Conservation (phyloP, 2,888 invertebrate genomes). For the Proisotoma minuta region DNA sequence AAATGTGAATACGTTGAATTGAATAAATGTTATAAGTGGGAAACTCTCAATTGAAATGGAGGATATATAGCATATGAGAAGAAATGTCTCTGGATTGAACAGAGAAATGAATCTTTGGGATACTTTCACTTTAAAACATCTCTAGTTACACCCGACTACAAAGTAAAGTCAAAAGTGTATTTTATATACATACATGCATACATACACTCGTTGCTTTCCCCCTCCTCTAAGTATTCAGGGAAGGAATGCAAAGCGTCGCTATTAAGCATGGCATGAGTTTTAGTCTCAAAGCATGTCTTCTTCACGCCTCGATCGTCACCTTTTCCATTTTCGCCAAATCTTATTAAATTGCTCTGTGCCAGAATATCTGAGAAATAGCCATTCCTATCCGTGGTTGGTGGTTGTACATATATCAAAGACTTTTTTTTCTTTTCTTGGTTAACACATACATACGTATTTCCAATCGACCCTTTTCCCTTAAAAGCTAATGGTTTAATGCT, state of each 20-base stretch:
- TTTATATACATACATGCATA: slow-evolving; percentile 15
- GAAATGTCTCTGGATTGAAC: slow-evolving; percentile 36
- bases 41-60: slow-evolving; percentile 41
- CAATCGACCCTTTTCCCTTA: not conserved
- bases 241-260: not conserved
- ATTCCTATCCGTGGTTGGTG: slow-evolving; percentile 41
- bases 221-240: not conserved
- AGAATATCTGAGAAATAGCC: slow-evolving; percentile 49
- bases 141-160: not conserved
- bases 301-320: slow-evolving; percentile 49
- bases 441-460: not conserved
- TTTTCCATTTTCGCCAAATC: slow-evolving; percentile 49
- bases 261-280: slow-evolving; percentile 40
- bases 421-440: not conserved
- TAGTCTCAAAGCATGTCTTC: slow-evolving; percentile 39
- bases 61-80: slow-evolving; percentile 30
- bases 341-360: slow-evolving; percentile 49
- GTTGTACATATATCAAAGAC: not conserved
- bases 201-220: slow-evolving; percentile 4
- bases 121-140: not conserved
- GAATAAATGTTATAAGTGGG: slow-evolving; percentile 27
- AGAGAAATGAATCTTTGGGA: slow-evolving; percentile 8
- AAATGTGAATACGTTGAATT: slow-evolving; percentile 16
- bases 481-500: slow-evolving; percentile 1
- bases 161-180: slow-evolving; percentile 3